Evolutionary conservation across 2,113 vertebrate genomes (phyloP).

Genomic region (Oncorhynchus tshawytscha): DNA sequence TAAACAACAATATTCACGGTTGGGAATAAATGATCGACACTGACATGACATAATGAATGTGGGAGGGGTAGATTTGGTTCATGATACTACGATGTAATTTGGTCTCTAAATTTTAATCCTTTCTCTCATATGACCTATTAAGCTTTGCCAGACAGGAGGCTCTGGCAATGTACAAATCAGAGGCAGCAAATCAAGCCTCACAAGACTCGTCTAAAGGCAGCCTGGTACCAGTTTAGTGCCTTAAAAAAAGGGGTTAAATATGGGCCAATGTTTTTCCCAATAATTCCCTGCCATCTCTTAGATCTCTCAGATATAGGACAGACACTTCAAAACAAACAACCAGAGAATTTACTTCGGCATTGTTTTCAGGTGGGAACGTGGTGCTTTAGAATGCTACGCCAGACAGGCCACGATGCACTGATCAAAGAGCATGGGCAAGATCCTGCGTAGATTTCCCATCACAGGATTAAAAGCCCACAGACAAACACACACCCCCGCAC

Average conservation of each 20-base stretch:
- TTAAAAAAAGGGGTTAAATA: too few relatives aligned
- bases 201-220: too few relatives aligned
- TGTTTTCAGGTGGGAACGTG: slow-evolving; percentile 8
- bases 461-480: background rate
- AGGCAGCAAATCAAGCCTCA: background rate
- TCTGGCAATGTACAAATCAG: background rate
- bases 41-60: too few relatives aligned
- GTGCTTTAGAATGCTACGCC: slow-evolving; percentile 35
- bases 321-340: too few relatives aligned
- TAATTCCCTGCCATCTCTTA: too few relatives aligned
- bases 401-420: slow-evolving; percentile 20
- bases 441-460: background rate
- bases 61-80: background rate
- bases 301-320: too few relatives aligned
- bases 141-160: background rate
- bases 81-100: background rate
- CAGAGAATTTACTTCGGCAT: slow-evolving; percentile 22
- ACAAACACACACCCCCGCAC: background rate
- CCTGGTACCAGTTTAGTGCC: too few relatives aligned
- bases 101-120: background rate
- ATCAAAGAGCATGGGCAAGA: slow-evolving; percentile 29
- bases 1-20: too few relatives aligned
- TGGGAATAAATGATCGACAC: too few relatives aligned
- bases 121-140: background rate
- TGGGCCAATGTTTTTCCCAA: too few relatives aligned